These are phyloP conservation scores for Steinernema feltiae DNA, from an alignment of 1,140 invertebrate genomes.

Conservation along the genomic window DNA sequence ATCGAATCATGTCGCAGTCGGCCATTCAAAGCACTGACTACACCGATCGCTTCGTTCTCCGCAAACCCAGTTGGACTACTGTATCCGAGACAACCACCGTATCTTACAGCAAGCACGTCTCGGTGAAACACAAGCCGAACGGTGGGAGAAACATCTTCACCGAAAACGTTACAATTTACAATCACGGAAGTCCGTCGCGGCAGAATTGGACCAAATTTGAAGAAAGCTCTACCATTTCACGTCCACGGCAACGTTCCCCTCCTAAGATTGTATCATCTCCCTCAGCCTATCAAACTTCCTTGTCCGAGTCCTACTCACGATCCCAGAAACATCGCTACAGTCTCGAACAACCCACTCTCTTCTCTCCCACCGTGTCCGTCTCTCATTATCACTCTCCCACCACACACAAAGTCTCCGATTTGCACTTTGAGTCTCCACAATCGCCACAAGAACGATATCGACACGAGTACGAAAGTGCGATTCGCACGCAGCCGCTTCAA, in stretches of 20 bases:
- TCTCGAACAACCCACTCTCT: slow-evolving; percentile 2
- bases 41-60: neutral
- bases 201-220: neutral
- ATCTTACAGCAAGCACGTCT: slow-evolving; percentile 2
- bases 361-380: neutral
- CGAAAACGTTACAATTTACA: neutral
- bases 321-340: slow-evolving; percentile 3
- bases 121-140: neutral
- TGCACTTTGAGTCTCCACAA: no score
- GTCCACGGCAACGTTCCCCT: neutral
- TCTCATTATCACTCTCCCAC: neutral
- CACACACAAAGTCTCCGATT: no score
- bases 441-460: neutral
- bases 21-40: neutral
- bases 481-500: neutral
- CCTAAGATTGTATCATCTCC: neutral
- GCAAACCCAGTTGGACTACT: neutral
- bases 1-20: slow-evolving; percentile 1
- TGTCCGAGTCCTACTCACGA: neutral
- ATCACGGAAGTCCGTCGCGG: neutral
- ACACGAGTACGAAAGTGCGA: neutral
- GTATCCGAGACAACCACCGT: neutral
- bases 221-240: neutral
- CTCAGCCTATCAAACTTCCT: neutral
- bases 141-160: neutral